Evolutionary conservation across 2,797 vertebrate species (phyloP).

Genomic region (Poecile montanus): DNA sequence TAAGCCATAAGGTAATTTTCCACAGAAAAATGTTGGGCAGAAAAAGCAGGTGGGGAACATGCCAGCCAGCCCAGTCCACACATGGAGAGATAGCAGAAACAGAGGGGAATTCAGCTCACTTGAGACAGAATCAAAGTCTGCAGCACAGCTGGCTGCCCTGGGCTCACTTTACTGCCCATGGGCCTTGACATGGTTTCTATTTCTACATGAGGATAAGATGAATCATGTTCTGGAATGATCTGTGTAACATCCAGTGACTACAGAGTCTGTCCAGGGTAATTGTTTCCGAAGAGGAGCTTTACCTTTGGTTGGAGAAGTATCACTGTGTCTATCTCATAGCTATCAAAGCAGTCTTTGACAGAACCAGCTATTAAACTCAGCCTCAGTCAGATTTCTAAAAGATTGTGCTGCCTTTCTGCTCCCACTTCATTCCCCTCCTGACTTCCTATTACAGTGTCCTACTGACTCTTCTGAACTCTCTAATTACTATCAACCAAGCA

Average conservation of each 20-base stretch:
- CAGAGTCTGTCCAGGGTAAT: background rate
- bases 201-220: background rate
- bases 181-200: background rate
- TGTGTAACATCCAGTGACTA: background rate
- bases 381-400: background rate
- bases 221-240: background rate
- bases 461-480: background rate
- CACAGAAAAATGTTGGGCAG: background rate
- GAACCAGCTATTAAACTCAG: background rate
- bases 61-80: background rate
- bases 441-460: background rate
- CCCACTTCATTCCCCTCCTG: background rate
- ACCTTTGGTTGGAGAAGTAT: background rate
- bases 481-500: background rate
- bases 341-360: background rate
- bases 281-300: background rate
- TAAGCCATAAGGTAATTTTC: background rate
- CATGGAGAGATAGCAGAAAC: background rate
- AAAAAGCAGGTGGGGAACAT: background rate
- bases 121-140: background rate
- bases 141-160: background rate
- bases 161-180: background rate
- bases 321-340: background rate
- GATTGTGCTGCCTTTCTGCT: background rate
- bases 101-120: background rate